Percentiles rank a stretch among this genome's conserved stretches.
These are phyloP conservation scores for Capreolus pygargus DNA, from an alignment of 2,113 vertebrate species.

Conservation along the genomic window DNA sequence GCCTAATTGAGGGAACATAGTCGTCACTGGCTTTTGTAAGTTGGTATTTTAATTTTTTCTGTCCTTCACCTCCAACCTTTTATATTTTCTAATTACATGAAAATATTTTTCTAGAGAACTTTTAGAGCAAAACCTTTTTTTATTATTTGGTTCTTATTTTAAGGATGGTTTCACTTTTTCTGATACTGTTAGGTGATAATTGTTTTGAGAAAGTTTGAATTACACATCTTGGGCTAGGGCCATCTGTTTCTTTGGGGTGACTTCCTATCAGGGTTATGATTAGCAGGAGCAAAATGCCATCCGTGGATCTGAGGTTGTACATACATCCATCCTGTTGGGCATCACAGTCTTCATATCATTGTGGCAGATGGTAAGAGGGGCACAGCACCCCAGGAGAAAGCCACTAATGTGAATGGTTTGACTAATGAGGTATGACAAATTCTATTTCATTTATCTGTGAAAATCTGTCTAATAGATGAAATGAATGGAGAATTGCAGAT, in stretches of 20 bases:
- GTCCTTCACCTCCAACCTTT: not conserved
- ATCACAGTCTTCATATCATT: not conserved
- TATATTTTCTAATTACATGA: not conserved
- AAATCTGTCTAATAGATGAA: not conserved
- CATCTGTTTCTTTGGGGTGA: not conserved
- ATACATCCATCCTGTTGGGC: not conserved
- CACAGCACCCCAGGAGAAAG: not conserved
- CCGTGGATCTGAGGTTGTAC: not conserved
- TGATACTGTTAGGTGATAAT: not conserved
- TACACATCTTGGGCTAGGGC: not conserved
- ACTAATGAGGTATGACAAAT: constrained; percentile 3
- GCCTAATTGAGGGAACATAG: not conserved
- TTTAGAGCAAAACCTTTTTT: not conserved
- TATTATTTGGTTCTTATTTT: not conserved
- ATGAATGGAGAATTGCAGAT: not conserved
- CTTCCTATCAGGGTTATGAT: not conserved
- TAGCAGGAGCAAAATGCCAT: not conserved
- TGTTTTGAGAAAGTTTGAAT: not conserved
- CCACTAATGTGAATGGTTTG: not conserved
- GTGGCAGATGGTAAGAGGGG: not conserved
- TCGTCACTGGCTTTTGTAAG: constrained; percentile 57
- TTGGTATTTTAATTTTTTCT: constrained; percentile 31
- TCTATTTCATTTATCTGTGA: not conserved
- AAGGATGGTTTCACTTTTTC: not conserved
- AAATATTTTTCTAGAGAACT: not conserved